These are phyloP conservation scores for Acrocephalus kingi DNA, from an alignment of 2,113 vertebrate genomes.

Conservation along the genomic window DNA sequence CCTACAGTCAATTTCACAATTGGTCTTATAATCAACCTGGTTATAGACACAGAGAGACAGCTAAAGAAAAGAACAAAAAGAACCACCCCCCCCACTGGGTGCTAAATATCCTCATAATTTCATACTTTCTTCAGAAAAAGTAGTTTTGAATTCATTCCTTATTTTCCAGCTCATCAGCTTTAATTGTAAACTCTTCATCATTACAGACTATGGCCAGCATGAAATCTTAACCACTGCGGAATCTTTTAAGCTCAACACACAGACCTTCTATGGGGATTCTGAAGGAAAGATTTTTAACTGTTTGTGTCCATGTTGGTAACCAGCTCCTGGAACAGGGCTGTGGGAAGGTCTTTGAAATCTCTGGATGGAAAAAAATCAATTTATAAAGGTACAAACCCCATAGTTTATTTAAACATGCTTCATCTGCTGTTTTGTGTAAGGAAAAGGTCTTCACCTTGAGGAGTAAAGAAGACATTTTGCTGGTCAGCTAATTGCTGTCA, in stretches of 20 bases:
- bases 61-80: too few species aligned
- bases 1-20: neutral
- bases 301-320: neutral
- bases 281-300: neutral
- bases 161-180: conserved; percentile 51
- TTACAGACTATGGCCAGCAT: neutral
- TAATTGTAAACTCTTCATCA: conserved; percentile 44
- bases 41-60: neutral
- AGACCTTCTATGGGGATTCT: neutral
- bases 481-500: neutral
- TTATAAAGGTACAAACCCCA: rapidly evolving
- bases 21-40: neutral
- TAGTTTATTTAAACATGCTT: neutral
- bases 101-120: neutral
- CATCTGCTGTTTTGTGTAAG: neutral
- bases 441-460: neutral
- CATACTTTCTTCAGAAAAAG: neutral
- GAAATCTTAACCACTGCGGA: neutral
- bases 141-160: neutral
- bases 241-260: neutral
- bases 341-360: neutral
- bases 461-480: neutral
- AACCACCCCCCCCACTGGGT: rapidly evolving
- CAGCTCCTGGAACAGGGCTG: neutral
- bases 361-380: neutral